phyloP scores from a whole-genome alignment of 2,113 vertebrate genomes.

The Rhinoptilus africanus region DNA sequence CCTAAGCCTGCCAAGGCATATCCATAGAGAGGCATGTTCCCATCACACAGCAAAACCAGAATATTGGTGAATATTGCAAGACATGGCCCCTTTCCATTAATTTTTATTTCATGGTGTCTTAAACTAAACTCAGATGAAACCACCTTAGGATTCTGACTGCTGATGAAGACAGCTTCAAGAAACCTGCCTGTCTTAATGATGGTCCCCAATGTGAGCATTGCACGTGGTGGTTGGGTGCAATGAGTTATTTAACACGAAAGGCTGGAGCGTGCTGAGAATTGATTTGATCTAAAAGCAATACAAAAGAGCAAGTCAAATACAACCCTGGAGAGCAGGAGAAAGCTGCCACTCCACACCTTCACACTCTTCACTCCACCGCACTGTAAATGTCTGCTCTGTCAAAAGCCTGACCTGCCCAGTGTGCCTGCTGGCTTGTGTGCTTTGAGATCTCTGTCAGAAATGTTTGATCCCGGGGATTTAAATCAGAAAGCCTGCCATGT shows the following conservation, averaged over 20 bases:
- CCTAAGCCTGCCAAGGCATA: neutral
- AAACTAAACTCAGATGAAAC: neutral
- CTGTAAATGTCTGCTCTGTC: neutral
- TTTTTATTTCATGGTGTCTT: neutral
- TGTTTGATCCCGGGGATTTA: neutral
- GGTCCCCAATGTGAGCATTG: neutral
- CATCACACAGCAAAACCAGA: neutral
- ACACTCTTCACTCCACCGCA: neutral
- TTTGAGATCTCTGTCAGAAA: slow-evolving; percentile 44
- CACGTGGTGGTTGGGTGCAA: rapidly evolving
- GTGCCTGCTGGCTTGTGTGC: rapidly evolving
- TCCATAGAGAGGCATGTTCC: neutral
- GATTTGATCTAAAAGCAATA: neutral
- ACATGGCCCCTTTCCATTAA: neutral
- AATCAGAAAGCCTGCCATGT: neutral
- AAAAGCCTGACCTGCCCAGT: neutral
- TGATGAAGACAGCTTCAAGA: neutral
- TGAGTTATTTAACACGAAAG: neutral
- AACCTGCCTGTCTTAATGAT: neutral
- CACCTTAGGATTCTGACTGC: neutral
- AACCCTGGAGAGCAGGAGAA: neutral
- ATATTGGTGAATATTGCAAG: neutral
- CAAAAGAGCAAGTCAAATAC: neutral
- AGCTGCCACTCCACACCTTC: neutral
- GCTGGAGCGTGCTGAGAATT: neutral